Base-by-base conservation (phyloP, 92 coral and sea anemone species). In the Palythoa heliodiscus region DNA sequence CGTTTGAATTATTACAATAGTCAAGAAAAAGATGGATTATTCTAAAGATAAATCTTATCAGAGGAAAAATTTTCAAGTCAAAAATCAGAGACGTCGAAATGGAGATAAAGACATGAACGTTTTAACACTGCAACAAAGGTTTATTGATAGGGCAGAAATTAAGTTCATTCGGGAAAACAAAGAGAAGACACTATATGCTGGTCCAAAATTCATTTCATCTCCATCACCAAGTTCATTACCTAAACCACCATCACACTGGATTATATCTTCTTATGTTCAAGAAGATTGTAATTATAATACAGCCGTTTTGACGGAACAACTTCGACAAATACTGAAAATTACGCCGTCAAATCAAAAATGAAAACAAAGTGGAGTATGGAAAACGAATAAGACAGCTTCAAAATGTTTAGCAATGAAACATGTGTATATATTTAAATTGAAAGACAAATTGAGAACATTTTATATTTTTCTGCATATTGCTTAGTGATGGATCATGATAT, bases 171-270 rank as follows among this genome's bases (percentile, higher is more conserved):
- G 93, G 76, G 93, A 87, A 70, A 79, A 79, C 61, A 86, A 92
- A 52, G 93, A 84, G 67, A 79, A 79, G 61, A 89, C 93, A 38
- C 98, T 93, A 7, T 94, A 94, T 53, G 98, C 98, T 63, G 98
- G 91, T 37, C 93, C 98, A 9, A 94, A 94, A 82, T 94, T 94
- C 84, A 94, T 95, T 69, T 92, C 95, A 75, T 95, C 98, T 14
- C 98, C 98, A 15, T 93, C 95, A 23, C 98, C 98, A 75, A 92
- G 98, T 79, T 84, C 90, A 37, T 86, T 94, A 7, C 98, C 98
- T 1, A 94, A 92, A 86, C 98, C 98, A 43, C 98, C 98, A 74
- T 94, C 95, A 11, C 98, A 94, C 78, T 94, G 98, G 98, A 91
- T 94, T 70, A 74, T 90, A 2, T 79, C 90, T 37, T 77, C 85